phyloP scores from a whole-genome alignment of 2,888 invertebrate species.

The Spodoptera littoralis region DNA sequence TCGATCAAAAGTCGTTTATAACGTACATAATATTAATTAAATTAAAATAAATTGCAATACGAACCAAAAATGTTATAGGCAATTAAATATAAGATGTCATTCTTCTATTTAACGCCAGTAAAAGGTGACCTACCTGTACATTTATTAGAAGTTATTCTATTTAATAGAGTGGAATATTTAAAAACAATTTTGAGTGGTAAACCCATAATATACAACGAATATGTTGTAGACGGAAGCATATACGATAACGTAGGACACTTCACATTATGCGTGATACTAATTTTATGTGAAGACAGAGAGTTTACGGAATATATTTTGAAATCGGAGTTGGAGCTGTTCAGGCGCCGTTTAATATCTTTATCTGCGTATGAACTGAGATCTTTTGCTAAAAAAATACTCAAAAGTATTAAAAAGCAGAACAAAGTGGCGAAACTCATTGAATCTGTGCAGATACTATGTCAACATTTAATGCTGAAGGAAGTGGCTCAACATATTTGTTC shows the following conservation, averaged over 20 bases:
- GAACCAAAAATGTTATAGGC: constrained; percentile 20
- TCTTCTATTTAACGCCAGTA: constrained; percentile 89
- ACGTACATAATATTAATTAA: not conserved
- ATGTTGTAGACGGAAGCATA: constrained; percentile 88
- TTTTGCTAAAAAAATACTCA: constrained; percentile 77
- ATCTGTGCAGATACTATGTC: constrained; percentile 71
- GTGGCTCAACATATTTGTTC: constrained; percentile 74
- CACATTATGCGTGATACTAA: constrained; percentile 81
- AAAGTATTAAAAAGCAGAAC: constrained; percentile 68
- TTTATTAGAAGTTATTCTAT: constrained; percentile 86
- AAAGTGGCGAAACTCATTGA: constrained; percentile 57
- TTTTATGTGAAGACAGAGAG: constrained; percentile 68
- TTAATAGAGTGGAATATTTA: constrained; percentile 86
- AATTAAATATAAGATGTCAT: constrained; percentile 72
- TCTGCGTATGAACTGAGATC: constrained; percentile 75
- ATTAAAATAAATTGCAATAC: not conserved
- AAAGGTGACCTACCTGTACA: constrained; percentile 87
- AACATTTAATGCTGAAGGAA: constrained; percentile 75
- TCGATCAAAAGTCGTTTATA: too few species aligned
- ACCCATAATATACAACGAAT: constrained; percentile 81
- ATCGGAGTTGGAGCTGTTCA: constrained; percentile 76
- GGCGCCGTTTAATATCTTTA: constrained; percentile 65
- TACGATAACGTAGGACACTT: constrained; percentile 90
- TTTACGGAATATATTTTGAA: constrained; percentile 74
- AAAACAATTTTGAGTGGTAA: constrained; percentile 72